Conservation (phyloP, 2,888 invertebrate genomes). For the Papilio gigon region DNA sequence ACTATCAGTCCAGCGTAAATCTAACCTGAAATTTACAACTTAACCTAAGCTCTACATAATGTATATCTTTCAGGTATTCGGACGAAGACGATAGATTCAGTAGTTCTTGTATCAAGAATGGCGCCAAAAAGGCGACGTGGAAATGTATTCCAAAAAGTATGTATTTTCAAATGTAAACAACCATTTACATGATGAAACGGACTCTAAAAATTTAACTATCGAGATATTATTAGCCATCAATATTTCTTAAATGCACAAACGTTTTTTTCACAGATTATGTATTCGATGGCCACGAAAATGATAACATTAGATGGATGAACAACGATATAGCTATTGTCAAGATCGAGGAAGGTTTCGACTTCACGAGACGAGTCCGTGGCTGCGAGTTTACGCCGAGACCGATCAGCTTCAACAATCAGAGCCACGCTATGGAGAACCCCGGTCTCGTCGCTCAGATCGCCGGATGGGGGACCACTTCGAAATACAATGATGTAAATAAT, state of each 20-base stretch:
- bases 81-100: conserved; percentile 68
- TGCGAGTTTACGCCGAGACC: conserved; percentile 72
- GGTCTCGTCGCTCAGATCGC: conserved; percentile 62
- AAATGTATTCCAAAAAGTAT: conserved; percentile 76
- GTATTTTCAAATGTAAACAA: conserved; percentile 42
- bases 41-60: too few relatives aligned
- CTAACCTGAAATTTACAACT: too few relatives aligned
- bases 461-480: conserved; percentile 70
- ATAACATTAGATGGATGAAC: conserved; percentile 76
- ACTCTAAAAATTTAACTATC: too few relatives aligned
- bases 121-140: conserved; percentile 74
- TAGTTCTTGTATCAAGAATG: conserved; percentile 71
- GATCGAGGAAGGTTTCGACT: conserved; percentile 71
- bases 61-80: conserved; percentile 56
- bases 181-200: too few relatives aligned
- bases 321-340: conserved; percentile 74
- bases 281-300: conserved; percentile 73
- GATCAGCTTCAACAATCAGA: conserved; percentile 70
- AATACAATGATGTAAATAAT: conserved; percentile 66
- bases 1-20: too few relatives aligned
- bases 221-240: too few relatives aligned
- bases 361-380: conserved; percentile 63
- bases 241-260: too few relatives aligned
- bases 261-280: conserved; percentile 70
- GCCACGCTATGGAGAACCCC: conserved; percentile 66